Base-by-base conservation (phyloP, 2,113 vertebrate species). In the Carettochelys insculpta region DNA sequence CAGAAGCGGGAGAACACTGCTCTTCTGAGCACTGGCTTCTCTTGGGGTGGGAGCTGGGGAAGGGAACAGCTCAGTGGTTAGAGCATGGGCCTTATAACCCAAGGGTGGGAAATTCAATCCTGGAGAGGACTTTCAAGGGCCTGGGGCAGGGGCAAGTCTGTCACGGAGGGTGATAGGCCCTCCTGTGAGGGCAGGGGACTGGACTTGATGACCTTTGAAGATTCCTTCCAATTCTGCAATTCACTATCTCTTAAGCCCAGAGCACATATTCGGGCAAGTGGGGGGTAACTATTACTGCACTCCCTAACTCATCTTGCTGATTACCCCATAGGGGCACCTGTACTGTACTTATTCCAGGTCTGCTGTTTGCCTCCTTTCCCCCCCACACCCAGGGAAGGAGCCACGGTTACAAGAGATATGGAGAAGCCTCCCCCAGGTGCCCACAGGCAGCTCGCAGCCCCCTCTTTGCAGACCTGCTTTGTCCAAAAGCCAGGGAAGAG, bases 271-370 rank as follows among this genome's bases (percentile, higher is more conserved):
- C n/a, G 95, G 95, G 92, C 47, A 20, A 91, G 90, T 93, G 84
- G 94, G 96, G 50, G 87, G 86, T 82, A 92, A 65, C 68, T 94
- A 77, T 65, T 68, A 87, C 76, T 53, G 88, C 94, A 95, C 91
- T 95, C 94, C 94, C 92, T 92, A 95, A 96, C 95, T 96, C 95
- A 97, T 96, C 96, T 96, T 90, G 80, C 54, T 89, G 94, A 97
- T 96, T 96, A 96, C 82, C 93, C 89, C 96, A 92, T 94, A 97
- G 95, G 95, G 95, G 93, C 95, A 96, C 96, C 94, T 95, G 94
- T 87, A 96, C 89, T 50, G 41, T 56, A 85, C 0, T 0, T 2
- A 53, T 86, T 94, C 92, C 94, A 95, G 94, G 90, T 77, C 89
- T 82, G 71, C 10, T 6, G 19, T 83, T 80, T 61, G 58, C 50